These are phyloP conservation scores for Mastomys coucha DNA, from an alignment of 2,113 vertebrate genomes.

Conservation along the genomic window DNA sequence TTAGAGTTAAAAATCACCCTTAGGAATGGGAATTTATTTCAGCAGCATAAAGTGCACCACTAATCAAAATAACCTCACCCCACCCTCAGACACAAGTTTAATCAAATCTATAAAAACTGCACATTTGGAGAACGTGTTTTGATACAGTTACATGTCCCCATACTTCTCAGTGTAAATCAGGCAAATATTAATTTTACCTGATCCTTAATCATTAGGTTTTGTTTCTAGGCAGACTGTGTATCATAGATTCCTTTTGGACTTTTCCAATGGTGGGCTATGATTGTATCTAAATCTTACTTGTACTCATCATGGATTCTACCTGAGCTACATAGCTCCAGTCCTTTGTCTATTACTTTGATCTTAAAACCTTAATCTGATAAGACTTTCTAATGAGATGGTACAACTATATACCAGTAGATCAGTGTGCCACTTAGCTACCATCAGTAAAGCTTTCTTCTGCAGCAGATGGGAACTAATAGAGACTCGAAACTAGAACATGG, in stretches of 20 bases:
- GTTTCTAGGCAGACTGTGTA: not conserved
- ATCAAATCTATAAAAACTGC: constrained; percentile 6
- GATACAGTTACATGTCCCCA: not conserved
- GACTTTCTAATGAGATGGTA: not conserved
- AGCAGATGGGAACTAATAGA: not conserved
- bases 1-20: constrained; percentile 2
- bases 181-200: not conserved
- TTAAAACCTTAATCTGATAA: not conserved
- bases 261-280: not conserved
- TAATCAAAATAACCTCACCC: not conserved
- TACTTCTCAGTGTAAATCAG: constrained; percentile 10
- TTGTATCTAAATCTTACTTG: not conserved
- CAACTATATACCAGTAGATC: too few relatives aligned
- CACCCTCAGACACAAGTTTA: not conserved
- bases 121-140: not conserved
- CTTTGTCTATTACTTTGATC: not conserved
- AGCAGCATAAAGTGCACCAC: not conserved
- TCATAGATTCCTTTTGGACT: not conserved
- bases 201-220: not conserved
- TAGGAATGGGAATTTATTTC: not conserved
- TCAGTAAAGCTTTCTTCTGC: not conserved
- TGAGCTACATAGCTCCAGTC: not conserved
- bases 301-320: not conserved
- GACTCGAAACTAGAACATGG: not conserved
- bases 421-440: not conserved